A percentile compares a stretch with the other conserved stretches of the same genome.
Conservation (phyloP, 37 sponge, comb jelly and placozoan species). For the Corticium candelabrum region DNA sequence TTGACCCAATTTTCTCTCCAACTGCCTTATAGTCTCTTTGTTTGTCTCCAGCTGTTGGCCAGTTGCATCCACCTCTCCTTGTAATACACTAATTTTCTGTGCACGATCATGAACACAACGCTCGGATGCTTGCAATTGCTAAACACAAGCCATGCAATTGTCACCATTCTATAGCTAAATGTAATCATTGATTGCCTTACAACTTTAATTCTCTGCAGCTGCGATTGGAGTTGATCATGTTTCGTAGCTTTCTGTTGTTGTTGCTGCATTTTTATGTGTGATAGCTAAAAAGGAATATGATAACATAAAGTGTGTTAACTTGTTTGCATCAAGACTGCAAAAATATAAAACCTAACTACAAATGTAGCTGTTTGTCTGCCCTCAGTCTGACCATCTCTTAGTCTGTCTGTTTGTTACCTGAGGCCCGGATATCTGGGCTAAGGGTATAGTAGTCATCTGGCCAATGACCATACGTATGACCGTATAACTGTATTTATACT, state of each 20-base stretch:
- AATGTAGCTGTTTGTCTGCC: too few relatives aligned
- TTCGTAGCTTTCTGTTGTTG: background rate
- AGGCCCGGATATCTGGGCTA: too few relatives aligned
- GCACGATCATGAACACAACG: slow-evolving; percentile 3
- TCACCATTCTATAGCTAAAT: too few relatives aligned
- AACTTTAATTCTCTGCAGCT: background rate
- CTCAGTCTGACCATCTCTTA: too few relatives aligned
- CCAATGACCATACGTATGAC: too few relatives aligned
- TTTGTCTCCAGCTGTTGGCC: background rate
- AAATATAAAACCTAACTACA: too few relatives aligned
- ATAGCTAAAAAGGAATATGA: background rate
- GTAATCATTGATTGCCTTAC: too few relatives aligned
- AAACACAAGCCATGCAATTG: background rate
- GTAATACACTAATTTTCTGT: background rate
- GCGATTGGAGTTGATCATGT: background rate
- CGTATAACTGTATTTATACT: too few relatives aligned
- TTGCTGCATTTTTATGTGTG: background rate
- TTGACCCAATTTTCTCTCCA: background rate
- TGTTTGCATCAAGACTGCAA: too few relatives aligned
- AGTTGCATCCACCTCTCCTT: background rate
- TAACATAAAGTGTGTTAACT: too few relatives aligned
- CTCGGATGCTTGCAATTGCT: slow-evolving; percentile 1
- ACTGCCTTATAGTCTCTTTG: background rate
- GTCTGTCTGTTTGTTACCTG: too few relatives aligned
- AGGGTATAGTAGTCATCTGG: too few relatives aligned